A percentile compares a stretch with the other conserved stretches of the same genome.
phyloP scores from a whole-genome alignment of 2,888 invertebrate genomes.

The Cerceris rybyensis region DNA sequence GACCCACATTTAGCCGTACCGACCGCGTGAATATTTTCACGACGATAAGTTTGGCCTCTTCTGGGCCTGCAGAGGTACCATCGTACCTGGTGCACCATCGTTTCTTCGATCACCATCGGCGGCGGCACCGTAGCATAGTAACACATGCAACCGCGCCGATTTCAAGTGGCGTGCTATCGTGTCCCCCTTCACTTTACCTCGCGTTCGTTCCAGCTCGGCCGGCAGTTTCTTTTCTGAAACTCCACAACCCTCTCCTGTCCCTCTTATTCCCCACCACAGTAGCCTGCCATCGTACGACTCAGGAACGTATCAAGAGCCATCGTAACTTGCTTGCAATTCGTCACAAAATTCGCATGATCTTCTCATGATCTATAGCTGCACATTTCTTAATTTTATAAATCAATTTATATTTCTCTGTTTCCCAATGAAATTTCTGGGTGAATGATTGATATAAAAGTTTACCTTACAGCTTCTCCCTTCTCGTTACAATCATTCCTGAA shows the following conservation, averaged over 20 bases:
- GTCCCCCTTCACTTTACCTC: slow-evolving; percentile 82
- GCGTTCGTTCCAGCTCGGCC: slow-evolving; percentile 66
- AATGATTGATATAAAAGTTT: no score
- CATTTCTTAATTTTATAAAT: no score
- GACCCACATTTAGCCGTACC: slow-evolving; percentile 4
- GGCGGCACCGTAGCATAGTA: slow-evolving; percentile 80
- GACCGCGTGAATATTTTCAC: slow-evolving; percentile 8
- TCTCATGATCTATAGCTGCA: background rate
- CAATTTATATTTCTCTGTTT: no score
- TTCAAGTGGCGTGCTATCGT: slow-evolving; percentile 81
- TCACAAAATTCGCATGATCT: background rate
- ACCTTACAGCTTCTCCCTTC: no score
- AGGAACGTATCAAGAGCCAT: slow-evolving; percentile 57
- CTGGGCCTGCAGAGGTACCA: no score
- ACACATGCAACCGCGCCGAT: slow-evolving; percentile 71
- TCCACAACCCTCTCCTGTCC: slow-evolving; percentile 63
- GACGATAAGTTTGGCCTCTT: slow-evolving; percentile 13
- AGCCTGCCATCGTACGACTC: slow-evolving; percentile 61
- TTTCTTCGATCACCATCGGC: slow-evolving; percentile 46
- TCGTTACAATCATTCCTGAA: no score
- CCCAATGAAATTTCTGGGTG: no score
- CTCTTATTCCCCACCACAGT: slow-evolving; percentile 61
- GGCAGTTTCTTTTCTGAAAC: slow-evolving; percentile 72
- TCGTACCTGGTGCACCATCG: slow-evolving; percentile 13
- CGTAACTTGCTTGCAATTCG: background rate